Conservation (phyloP, 2,113 vertebrate species). For the Aphelocoma coerulescens region DNA sequence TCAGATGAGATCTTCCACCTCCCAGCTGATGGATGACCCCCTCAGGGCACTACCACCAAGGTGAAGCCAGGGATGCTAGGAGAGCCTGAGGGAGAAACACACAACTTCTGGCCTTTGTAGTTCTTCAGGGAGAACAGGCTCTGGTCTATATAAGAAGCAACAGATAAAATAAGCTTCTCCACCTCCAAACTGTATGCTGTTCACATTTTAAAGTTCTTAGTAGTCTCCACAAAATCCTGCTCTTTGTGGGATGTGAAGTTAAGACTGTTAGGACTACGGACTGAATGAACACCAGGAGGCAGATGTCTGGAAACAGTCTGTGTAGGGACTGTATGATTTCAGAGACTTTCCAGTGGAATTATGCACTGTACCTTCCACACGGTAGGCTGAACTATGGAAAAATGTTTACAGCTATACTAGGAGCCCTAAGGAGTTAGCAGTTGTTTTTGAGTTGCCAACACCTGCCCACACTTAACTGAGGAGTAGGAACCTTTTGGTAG, state of each 20-base stretch:
- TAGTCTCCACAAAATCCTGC: background rate
- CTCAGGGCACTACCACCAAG: background rate
- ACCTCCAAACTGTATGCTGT: background rate
- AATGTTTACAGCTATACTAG: background rate
- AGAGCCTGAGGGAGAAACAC: background rate
- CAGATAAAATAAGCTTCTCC: background rate
- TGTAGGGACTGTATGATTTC: background rate
- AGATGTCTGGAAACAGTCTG: background rate
- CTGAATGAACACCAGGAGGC: accelerated
- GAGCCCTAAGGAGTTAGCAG: background rate
- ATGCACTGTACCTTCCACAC: background rate
- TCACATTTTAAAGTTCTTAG: background rate
- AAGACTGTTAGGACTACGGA: background rate
- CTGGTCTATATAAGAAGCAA: background rate
- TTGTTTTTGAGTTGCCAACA: background rate
- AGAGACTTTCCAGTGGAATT: background rate
- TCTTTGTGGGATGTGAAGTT: background rate
- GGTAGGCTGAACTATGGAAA: background rate
- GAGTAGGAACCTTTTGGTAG: background rate
- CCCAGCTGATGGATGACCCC: background rate
- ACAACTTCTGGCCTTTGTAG: background rate
- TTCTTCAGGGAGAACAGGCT: background rate
- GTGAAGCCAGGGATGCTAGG: accelerated
- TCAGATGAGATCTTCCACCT: background rate
- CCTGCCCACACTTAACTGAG: background rate